These are phyloP conservation scores for Pachypeltis micranthus DNA, from an alignment of 1,140 invertebrate species.

Conservation along the genomic window DNA sequence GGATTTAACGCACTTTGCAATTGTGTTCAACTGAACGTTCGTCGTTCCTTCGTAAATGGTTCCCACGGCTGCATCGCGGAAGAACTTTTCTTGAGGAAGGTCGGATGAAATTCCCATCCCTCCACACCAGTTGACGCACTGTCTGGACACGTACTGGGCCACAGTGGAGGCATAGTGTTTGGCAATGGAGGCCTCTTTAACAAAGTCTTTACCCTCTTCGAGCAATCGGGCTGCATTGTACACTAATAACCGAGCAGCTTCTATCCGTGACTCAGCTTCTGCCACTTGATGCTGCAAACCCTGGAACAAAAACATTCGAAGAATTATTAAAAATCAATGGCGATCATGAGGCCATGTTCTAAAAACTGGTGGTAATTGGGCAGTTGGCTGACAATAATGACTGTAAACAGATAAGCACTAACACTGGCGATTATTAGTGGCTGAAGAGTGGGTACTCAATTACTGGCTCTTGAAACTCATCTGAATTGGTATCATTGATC, in stretches of 20 bases:
- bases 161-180: conserved; percentile 78
- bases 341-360: neutral
- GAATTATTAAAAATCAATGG: neutral
- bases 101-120: conserved; percentile 92
- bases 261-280: conserved; percentile 71
- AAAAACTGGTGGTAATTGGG: too few relatives aligned
- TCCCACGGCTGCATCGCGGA: conserved; percentile 88
- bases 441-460: too few relatives aligned
- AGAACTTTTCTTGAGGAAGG: conserved; percentile 93
- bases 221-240: conserved; percentile 71
- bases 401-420: too few relatives aligned
- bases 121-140: conserved; percentile 95
- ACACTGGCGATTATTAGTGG: too few relatives aligned
- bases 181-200: conserved; percentile 90
- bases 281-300: conserved; percentile 92
- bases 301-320: conserved; percentile 38
- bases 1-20: conserved; percentile 66
- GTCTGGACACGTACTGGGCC: conserved; percentile 68
- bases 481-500: too few relatives aligned
- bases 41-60: conserved; percentile 97
- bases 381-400: too few relatives aligned
- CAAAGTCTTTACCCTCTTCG: conserved; percentile 51
- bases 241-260: conserved; percentile 72
- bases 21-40: conserved; percentile 92
- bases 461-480: too few relatives aligned